These are phyloP conservation scores for Quadroppia sp. DNA, from an alignment of 2,888 invertebrate genomes.

Conservation along the genomic window DNA sequence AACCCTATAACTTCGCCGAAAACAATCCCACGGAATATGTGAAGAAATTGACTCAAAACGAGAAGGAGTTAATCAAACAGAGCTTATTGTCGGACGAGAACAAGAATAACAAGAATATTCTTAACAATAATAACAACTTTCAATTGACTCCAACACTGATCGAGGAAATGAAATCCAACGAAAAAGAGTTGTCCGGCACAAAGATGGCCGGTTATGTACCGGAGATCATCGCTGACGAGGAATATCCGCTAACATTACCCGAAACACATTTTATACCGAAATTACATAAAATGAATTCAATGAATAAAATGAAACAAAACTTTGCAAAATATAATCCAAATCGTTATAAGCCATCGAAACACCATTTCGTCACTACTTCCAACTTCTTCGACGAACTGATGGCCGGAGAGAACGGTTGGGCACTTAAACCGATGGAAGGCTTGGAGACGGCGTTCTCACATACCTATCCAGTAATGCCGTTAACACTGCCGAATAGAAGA, in stretches of 20 bases:
- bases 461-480: not conserved
- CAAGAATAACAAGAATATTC: slow-evolving; percentile 7
- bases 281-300: not conserved
- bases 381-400: not conserved
- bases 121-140: not conserved
- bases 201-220: slow-evolving; percentile 8
- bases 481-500: not conserved
- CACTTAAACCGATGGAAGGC: not conserved
- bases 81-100: not conserved
- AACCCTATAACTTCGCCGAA: slow-evolving; percentile 6
- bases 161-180: not conserved
- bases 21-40: not conserved
- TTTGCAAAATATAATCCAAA: not conserved
- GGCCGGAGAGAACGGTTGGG: slow-evolving; percentile 18
- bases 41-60: slow-evolving; percentile 3
- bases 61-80: not conserved
- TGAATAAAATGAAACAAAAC: not conserved
- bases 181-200: not conserved
- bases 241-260: not conserved
- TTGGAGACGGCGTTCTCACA: slow-evolving; percentile 10
- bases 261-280: not conserved
- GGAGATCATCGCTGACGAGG: not conserved
- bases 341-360: not conserved
- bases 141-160: not conserved
- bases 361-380: not conserved